Evolutionary conservation across 2,113 vertebrate genomes (phyloP), one percentile per base, ranked within the genome.

Genomic region (Onychorhynchus coronatus): DNA sequence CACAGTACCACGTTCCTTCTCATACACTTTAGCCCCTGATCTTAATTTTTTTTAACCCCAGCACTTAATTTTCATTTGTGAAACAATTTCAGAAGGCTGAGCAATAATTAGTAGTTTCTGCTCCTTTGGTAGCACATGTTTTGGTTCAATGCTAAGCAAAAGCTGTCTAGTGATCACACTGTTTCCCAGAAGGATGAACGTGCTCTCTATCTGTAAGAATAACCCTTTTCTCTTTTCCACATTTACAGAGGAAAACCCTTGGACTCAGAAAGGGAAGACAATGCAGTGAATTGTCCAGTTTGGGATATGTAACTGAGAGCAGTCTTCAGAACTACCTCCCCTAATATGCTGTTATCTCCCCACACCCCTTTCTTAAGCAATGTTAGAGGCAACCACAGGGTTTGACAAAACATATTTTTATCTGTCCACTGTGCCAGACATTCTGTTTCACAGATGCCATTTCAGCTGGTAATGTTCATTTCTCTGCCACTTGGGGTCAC

Each of bases 161-260:
- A 65, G 16, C 23, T 37, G 8, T 14, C 12, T n/a, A 33, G 31
- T 24, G 58, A 70, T 53, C 2, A 2, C 0, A 1, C 6, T 41
- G 0, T 42, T 83, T 74, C 37, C 42, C 1, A 0, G 30, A 71
- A 41, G 17, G 66, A 19, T 28, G 55, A 63, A 31, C 6, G 17
- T n/a, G 18, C 41, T 55, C 27, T 7, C 28, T 28, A 6, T 14
- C 37, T 52, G 16, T 78, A 61, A 39, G n/a, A 86, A 63, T 37
- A 68, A 58, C 9, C n/a, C 9, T 56, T 81, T 89, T 50, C 25
- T 62, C 7, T 89, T 37, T 70, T 55, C 18, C 35, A 35, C 13
- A 12, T 61, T 65, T 70, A 39, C 31, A 65, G 61, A 35, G 44
- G 17, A 70, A 83, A 79, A 24, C 5, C 44, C 18, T 65, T n/a